A percentile compares a stretch with the other conserved stretches of the same genome.
Evolutionary conservation across 1,140 invertebrate species (phyloP).

Genomic region (Pissodes strobi): DNA sequence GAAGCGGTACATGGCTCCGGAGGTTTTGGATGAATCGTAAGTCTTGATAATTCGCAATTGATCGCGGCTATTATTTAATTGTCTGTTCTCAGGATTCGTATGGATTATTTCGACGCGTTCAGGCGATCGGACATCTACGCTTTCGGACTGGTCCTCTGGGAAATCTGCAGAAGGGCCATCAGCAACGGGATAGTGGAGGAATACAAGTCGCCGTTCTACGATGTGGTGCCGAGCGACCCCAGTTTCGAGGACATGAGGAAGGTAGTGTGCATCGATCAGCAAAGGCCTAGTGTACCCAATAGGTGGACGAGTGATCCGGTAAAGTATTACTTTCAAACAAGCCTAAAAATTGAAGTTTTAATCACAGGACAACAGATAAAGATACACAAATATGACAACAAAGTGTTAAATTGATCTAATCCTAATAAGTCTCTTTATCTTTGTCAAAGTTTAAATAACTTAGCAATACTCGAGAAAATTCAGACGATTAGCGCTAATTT

Average conservation of each 20-base stretch:
- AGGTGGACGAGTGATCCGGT: slow-evolving; percentile 81
- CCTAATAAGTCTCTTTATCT: no score
- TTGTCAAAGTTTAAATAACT: no score
- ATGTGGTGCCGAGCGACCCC: slow-evolving; percentile 85
- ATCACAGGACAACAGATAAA: no score
- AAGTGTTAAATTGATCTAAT: no score
- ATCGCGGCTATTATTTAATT: background rate
- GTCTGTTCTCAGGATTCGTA: slow-evolving; percentile 74
- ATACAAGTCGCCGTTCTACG: slow-evolving; percentile 87
- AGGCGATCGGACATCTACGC: slow-evolving; percentile 90
- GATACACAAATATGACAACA: no score
- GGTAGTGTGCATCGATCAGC: slow-evolving; percentile 85
- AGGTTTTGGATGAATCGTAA: slow-evolving; percentile 86
- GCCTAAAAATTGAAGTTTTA: no score
- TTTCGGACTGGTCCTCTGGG: slow-evolving; percentile 91
- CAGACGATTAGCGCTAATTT: no score
- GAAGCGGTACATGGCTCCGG: slow-evolving; percentile 94
- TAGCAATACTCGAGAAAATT: no score
- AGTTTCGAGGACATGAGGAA: slow-evolving; percentile 94
- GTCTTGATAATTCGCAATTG: slow-evolving; percentile 36
- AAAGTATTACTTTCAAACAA: no score
- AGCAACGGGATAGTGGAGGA: slow-evolving; percentile 79
- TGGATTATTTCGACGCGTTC: slow-evolving; percentile 85
- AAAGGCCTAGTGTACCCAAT: slow-evolving; percentile 78
- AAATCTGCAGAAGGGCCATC: slow-evolving; percentile 76